Conservation (phyloP, 2,797 vertebrate species). For the Rhynchotus rufescens region DNA sequence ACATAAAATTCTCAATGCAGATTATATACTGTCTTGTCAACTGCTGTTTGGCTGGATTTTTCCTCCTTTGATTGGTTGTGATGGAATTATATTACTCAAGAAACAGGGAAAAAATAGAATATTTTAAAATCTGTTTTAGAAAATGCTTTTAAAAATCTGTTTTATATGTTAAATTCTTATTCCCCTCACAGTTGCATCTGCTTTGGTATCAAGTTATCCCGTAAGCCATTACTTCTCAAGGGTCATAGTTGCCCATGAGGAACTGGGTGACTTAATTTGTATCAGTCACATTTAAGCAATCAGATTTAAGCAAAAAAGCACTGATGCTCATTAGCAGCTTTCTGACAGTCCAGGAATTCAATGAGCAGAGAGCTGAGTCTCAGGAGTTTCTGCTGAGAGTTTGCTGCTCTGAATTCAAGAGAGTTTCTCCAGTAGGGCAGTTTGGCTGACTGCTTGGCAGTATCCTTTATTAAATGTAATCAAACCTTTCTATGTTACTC, state of each 20-base stretch:
- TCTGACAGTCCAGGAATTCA: slow-evolving; percentile 1
- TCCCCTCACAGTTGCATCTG: neutral
- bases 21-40: slow-evolving; percentile 41
- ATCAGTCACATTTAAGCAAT: neutral
- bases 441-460: neutral
- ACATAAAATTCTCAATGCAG: slow-evolving; percentile 29
- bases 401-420: neutral
- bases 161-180: neutral
- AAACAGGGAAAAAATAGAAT: neutral
- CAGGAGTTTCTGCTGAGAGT: slow-evolving; percentile 19
- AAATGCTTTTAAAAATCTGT: neutral
- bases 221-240: neutral
- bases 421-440: neutral
- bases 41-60: slow-evolving; percentile 12
- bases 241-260: neutral
- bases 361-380: neutral
- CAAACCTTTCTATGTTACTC: neutral
- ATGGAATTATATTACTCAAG: neutral
- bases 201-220: neutral
- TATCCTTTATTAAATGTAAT: neutral
- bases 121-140: neutral
- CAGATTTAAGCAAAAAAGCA: slow-evolving; percentile 21
- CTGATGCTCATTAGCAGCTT: slow-evolving; percentile 32
- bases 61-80: neutral
- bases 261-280: neutral